Evolutionary conservation across 2,113 vertebrate genomes (phyloP), one percentile per base, ranked within the genome.

Genomic region (Astur gentilis): DNA sequence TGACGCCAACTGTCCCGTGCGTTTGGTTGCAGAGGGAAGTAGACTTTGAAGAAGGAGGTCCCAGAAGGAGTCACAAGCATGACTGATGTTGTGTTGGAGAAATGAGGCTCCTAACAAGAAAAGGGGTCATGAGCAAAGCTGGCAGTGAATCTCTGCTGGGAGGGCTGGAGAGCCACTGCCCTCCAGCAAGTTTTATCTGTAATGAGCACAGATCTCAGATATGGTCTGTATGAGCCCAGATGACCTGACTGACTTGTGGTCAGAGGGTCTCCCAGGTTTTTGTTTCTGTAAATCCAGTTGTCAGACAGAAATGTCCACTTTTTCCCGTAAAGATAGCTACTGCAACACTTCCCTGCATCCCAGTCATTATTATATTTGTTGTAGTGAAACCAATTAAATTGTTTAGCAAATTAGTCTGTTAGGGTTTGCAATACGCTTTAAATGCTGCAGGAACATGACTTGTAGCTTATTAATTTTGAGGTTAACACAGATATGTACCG

Each of bases 181-280:
- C 19, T 26, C 3, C 27, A 50, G 47, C 52, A 62, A 5, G 31
- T 44, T 64, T 34, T 45, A 5, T 84, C 38, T 36, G 15, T 50
- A 14, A 18, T 2, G 5, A 61, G 19, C 40, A 82, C 40, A 36
- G 47, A 50, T 71, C 38, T 75, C 89, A 57, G 29, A 25, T 69
- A 0, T 12, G n/a, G 36, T 31, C 36, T 66, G 0, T 23, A 15
- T 40, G 34, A 75, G 14, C 34, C 67, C 36, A 31, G 4, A 44
- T 81, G 27, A 73, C 27, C 40, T 25, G 21, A 31, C 19, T 52
- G 38, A 61, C 32, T 34, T 54, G 34, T 65, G 34, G 45, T 42
- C 58, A 73, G 79, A 83, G 23, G 9, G 7, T 82, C 5, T 80
- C 15, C 44, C 25, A 32, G 22, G 13, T 7, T 61, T 76, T 60